Percentiles rank a stretch among this genome's conserved stretches.
phyloP scores from a whole-genome alignment of 2,888 invertebrate species.

The Craniophora ligustri region DNA sequence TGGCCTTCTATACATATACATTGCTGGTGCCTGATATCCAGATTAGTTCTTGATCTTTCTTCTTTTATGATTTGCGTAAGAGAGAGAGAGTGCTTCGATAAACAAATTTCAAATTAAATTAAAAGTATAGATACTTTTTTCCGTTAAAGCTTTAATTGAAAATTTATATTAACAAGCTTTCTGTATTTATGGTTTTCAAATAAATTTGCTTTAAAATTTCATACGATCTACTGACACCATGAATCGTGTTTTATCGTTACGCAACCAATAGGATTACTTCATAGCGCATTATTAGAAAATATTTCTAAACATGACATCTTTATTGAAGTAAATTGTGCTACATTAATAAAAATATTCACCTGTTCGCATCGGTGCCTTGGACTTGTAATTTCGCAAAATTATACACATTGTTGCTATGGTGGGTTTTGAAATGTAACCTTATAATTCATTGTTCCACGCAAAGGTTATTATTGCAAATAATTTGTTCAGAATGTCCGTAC shows the following conservation, averaged over 20 bases:
- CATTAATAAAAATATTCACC: constrained; percentile 34
- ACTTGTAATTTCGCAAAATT: constrained; percentile 27
- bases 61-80: no score
- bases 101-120: no score
- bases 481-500: constrained; percentile 7
- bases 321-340: constrained; percentile 20
- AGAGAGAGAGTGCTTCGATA: no score
- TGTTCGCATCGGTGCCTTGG: constrained; percentile 13
- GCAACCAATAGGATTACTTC: constrained; percentile 16
- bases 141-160: no score
- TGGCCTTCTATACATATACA: no score
- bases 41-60: no score
- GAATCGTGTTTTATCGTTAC: no score
- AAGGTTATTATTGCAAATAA: constrained; percentile 35
- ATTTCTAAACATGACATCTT: constrained; percentile 29
- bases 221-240: constrained; percentile 9
- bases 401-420: constrained; percentile 22
- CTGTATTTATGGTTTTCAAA: no score
- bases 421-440: constrained; percentile 24
- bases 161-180: no score
- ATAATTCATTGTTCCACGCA: constrained; percentile 29
- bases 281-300: constrained; percentile 4
- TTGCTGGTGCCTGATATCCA: no score
- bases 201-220: constrained; percentile 1
- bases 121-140: no score